Conservation (phyloP, 2,888 invertebrate species). For the Bruchidius siliquastri region DNA sequence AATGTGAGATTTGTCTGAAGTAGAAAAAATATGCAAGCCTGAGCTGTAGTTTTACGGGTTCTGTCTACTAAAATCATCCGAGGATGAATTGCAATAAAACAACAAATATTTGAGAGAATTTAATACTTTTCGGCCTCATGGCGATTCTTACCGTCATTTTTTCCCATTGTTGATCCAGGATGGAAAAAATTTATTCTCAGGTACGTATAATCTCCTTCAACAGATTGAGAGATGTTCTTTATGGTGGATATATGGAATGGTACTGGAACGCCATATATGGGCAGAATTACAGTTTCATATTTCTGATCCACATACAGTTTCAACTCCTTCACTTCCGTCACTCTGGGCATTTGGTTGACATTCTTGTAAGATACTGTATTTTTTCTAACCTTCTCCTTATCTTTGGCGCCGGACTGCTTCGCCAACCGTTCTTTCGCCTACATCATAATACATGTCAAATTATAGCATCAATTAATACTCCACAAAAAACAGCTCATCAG, state of each 20-base stretch:
- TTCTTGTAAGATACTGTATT: conserved; percentile 94
- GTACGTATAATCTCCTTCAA: conserved; percentile 98
- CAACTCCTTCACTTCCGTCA: conserved; percentile 86
- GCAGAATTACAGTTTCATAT: conserved; percentile 97
- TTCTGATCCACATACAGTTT: conserved; percentile 95
- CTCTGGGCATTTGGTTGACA: conserved; percentile 87
- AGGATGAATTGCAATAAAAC: neutral
- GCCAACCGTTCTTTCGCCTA: conserved; percentile 83
- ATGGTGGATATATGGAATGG: conserved; percentile 99
- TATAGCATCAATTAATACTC: too few relatives aligned
- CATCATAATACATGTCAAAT: too few relatives aligned
- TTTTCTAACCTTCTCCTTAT: conserved; percentile 85
- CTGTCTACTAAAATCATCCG: neutral
- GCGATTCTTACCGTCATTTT: conserved; percentile 64
- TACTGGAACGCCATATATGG: conserved; percentile 91
- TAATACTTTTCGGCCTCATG: too few relatives aligned
- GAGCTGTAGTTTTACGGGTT: too few relatives aligned
- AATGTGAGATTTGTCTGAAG: too few relatives aligned
- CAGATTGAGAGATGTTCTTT: conserved; percentile 97
- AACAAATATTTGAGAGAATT: neutral
- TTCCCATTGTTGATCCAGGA: conserved; percentile 94
- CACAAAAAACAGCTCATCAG: too few relatives aligned
- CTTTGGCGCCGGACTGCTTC: conserved; percentile 79
- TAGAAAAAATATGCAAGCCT: too few relatives aligned
- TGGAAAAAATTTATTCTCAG: conserved; percentile 97